These are phyloP conservation scores for Unio pictorum DNA, from an alignment of 2,888 invertebrate species.

Conservation along the genomic window DNA sequence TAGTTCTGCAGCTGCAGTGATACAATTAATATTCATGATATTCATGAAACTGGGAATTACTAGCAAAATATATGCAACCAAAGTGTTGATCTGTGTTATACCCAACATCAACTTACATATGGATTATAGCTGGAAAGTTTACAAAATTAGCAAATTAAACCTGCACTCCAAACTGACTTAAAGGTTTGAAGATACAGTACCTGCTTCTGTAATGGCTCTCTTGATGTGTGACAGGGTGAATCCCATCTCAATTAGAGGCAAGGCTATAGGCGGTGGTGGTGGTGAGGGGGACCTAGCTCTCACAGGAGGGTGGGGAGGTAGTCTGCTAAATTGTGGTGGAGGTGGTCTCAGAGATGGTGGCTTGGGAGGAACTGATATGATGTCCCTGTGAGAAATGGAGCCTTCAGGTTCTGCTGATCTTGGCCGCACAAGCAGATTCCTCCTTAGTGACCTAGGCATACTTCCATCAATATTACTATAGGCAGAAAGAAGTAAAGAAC, in stretches of 20 bases:
- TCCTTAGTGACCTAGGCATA: conserved; percentile 12
- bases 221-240: conserved; percentile 76
- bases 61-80: too few relatives aligned
- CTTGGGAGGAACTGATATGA: conserved; percentile 25
- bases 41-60: too few relatives aligned
- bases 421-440: conserved; percentile 12
- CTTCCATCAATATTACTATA: conserved; percentile 23
- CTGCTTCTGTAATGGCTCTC: conserved; percentile 76
- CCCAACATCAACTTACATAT: too few relatives aligned
- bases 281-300: conserved; percentile 54
- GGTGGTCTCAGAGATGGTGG: conserved; percentile 32
- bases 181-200: conserved; percentile 51
- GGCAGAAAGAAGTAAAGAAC: background rate
- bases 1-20: too few relatives aligned
- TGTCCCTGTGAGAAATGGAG: conserved; percentile 10
- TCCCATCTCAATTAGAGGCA: conserved; percentile 78
- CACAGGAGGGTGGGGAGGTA: conserved; percentile 24
- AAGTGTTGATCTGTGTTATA: too few relatives aligned
- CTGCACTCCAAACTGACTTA: background rate
- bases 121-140: too few relatives aligned
- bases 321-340: conserved; percentile 22
- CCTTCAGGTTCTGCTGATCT: conserved; percentile 10
- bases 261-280: conserved; percentile 74
- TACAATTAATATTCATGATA: too few relatives aligned
- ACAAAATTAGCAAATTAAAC: too few relatives aligned